phyloP scores from a whole-genome alignment of 2,113 vertebrate species.

The Zosterops lateralis region DNA sequence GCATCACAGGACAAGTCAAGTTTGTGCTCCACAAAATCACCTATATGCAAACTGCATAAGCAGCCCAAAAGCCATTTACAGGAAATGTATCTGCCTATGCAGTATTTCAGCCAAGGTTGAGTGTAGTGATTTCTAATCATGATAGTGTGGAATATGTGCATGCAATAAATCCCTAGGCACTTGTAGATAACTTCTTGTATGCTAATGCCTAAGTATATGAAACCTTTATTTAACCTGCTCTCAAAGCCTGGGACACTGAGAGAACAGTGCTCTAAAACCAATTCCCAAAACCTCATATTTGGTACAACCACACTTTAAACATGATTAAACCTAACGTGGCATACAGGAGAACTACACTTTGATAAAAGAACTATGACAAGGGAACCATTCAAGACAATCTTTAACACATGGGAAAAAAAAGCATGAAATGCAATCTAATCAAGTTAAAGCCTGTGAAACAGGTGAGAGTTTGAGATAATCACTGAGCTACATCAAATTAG shows the following conservation, averaged over 20 bases:
- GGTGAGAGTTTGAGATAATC: neutral
- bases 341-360: neutral
- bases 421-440: neutral
- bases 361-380: neutral
- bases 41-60: neutral
- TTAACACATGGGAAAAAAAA: neutral
- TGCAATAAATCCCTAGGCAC: neutral
- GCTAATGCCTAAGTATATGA: neutral
- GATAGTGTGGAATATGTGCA: neutral
- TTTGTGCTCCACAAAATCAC: neutral
- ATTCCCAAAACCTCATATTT: neutral
- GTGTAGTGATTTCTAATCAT: neutral
- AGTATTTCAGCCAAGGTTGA: neutral
- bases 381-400: neutral
- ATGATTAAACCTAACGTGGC: neutral
- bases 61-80: neutral
- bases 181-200: neutral
- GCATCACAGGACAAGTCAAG: neutral
- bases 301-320: neutral
- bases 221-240: neutral
- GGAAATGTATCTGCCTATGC: neutral
- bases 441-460: neutral
- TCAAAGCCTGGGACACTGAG: neutral
- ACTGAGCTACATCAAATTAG: neutral
- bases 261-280: neutral